Percentiles rank a stretch among this genome's conserved stretches.
phyloP scores from a whole-genome alignment of 2,888 invertebrate species.

The Cosmopolites sordidus region DNA sequence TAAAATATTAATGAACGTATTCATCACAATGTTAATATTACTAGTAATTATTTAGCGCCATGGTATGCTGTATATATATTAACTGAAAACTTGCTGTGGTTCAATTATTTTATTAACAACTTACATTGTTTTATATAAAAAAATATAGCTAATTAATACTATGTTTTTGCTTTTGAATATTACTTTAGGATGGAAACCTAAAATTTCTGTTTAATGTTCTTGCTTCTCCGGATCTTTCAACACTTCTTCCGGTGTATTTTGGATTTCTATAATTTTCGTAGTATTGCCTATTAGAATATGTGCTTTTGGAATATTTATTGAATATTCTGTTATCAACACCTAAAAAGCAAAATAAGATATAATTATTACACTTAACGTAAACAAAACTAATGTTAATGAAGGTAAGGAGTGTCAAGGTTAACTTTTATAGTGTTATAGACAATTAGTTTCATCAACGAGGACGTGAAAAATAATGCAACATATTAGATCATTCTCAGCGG shows the following conservation, averaged over 20 bases:
- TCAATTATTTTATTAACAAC: too few species aligned
- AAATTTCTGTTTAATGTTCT: constrained; percentile 12
- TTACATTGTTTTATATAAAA: too few species aligned
- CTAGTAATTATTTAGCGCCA: too few species aligned
- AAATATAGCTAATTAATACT: too few species aligned
- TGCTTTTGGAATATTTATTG: neutral
- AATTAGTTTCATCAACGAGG: neutral
- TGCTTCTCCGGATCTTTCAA: neutral
- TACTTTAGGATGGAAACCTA: constrained; percentile 22
- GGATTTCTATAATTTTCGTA: neutral
- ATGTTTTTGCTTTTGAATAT: too few species aligned
- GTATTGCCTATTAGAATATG: neutral
- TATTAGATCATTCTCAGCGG: too few species aligned
- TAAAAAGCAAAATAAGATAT: neutral
- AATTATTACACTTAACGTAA: neutral
- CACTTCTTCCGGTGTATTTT: neutral
- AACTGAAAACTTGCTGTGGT: too few species aligned
- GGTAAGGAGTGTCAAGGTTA: neutral
- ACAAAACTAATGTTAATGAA: neutral
- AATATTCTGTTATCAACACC: neutral
- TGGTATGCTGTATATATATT: too few species aligned
- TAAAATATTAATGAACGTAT: too few species aligned
- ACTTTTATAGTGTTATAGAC: neutral
- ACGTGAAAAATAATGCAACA: neutral
- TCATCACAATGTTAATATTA: too few species aligned